Base-by-base conservation (phyloP, 2,113 vertebrate species). In the Coptodon bakossiorum region DNA sequence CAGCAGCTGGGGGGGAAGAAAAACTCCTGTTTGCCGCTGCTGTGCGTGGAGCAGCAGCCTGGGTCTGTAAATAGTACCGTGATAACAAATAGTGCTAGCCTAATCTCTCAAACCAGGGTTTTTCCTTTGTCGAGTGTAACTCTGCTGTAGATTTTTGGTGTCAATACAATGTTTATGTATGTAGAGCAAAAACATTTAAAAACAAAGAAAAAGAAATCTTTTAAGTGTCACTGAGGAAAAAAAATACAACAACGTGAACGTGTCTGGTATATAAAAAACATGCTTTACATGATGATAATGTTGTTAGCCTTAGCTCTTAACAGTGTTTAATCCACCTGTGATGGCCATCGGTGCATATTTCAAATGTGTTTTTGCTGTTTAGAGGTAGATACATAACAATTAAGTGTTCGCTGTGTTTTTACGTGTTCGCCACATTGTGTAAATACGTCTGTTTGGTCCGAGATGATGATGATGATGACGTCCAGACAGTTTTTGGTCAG, bases 91-190 rank as follows among this genome's bases (percentile, higher is more conserved):
- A 87, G 93, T 92, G 86, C 86, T 89, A 88, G 91, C 94, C 93
- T 93, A 93, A 95, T 95, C 92, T 91, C 88, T 92, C 93, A 84
- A 50, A 89, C 85, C 93, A 93, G 95, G 95, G 92, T 93, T 94
- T 85, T 85, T 85, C 85, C 87, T 76, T 90, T 57, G 91, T 92
- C 90, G 71, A 38, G 88, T 93, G 94, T 95, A 95, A 93, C 92
- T 91, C 93, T 95, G 94, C 93, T 94, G 92, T 95, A 94, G 85
- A 91, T 89, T 80, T 63, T 93, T 90, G 91, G 92, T 95, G 95
- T 95, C 93, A 53, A 93, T 93, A 86, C 86, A 79, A 93, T 94
- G 94, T 96, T 95, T 88, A 91, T 94, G 95, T 95, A 57, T 82
- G 93, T 95, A 91, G 90, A 96, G 93, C 92, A 92, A 93, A 92